phyloP scores from a whole-genome alignment of 2,888 invertebrate genomes.

The Drosophila emarginata region DNA sequence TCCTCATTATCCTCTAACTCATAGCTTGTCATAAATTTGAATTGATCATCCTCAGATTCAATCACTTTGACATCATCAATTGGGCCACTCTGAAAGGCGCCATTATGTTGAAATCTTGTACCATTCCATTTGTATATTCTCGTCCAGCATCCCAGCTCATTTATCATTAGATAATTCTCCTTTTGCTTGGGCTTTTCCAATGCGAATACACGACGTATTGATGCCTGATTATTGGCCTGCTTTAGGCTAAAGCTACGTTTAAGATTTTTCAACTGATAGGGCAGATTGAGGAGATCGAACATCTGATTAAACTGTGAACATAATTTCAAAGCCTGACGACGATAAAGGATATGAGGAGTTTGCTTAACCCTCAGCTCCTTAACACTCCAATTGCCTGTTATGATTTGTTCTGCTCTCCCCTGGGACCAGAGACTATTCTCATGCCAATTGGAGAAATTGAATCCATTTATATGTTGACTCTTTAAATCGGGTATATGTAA shows the following conservation, averaged over 20 bases:
- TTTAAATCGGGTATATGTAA: constrained; percentile 63
- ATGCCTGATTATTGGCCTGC: constrained; percentile 24
- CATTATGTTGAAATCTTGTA: constrained; percentile 64
- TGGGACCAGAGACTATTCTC: constrained; percentile 78
- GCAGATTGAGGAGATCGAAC: constrained; percentile 39
- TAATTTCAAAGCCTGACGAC: constrained; percentile 54
- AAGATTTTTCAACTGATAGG: constrained; percentile 81
- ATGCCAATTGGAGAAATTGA: constrained; percentile 83
- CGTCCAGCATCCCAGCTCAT: constrained; percentile 81
- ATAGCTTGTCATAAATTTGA: constrained; percentile 80
- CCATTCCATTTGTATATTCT: constrained; percentile 82
- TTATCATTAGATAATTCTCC: constrained; percentile 70
- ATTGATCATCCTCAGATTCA: constrained; percentile 62
- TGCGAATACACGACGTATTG: constrained; percentile 54
- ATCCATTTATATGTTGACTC: constrained; percentile 75
- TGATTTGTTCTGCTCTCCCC: constrained; percentile 78
- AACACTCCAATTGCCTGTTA: constrained; percentile 83
- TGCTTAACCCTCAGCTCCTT: constrained; percentile 56
- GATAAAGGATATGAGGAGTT: constrained; percentile 36
- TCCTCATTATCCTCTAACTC: constrained; percentile 39
- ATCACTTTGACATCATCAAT: constrained; percentile 82
- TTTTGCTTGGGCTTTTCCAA: constrained; percentile 16
- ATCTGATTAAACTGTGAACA: constrained; percentile 52
- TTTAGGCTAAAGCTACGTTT: constrained; percentile 65
- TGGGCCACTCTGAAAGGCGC: constrained; percentile 82